Conservation (phyloP, 2,888 invertebrate species). For the Chrysolina oricalcia region DNA sequence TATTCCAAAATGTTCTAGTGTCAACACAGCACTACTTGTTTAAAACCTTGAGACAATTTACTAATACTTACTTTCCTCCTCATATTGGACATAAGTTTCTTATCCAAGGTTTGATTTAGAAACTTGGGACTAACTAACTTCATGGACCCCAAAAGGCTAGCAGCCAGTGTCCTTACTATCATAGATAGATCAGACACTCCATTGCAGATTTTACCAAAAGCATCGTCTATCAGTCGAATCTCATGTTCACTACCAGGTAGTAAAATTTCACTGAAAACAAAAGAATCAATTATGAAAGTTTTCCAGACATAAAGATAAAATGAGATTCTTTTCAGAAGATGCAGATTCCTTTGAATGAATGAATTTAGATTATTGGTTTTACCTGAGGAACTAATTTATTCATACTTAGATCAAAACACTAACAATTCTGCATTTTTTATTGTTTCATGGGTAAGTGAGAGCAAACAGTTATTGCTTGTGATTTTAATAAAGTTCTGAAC, state of each 20-base stretch:
- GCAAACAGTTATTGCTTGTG: background rate
- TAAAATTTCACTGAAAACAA: constrained; percentile 77
- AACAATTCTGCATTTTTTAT: no score
- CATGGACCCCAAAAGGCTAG: constrained; percentile 89
- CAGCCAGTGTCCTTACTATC: constrained; percentile 89
- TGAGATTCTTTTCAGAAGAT: no score
- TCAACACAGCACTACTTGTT: background rate
- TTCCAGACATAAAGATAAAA: no score
- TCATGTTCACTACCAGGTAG: constrained; percentile 86
- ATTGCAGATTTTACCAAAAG: constrained; percentile 95
- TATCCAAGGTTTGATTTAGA: constrained; percentile 96
- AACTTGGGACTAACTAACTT: constrained; percentile 90
- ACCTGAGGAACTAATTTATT: no score
- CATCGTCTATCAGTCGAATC: constrained; percentile 93
- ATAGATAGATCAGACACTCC: constrained; percentile 94
- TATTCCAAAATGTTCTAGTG: background rate
- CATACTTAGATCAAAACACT: no score
- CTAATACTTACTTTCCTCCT: constrained; percentile 76
- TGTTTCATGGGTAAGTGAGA: no score
- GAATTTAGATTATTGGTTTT: no score
- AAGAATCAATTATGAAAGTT: background rate
- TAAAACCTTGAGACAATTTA: background rate
- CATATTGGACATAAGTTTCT: constrained; percentile 97
- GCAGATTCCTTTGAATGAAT: no score
- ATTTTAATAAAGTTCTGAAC: constrained; percentile 48